Base-by-base conservation (phyloP, 2,797 vertebrate species). In the Ficedula albicollis region DNA sequence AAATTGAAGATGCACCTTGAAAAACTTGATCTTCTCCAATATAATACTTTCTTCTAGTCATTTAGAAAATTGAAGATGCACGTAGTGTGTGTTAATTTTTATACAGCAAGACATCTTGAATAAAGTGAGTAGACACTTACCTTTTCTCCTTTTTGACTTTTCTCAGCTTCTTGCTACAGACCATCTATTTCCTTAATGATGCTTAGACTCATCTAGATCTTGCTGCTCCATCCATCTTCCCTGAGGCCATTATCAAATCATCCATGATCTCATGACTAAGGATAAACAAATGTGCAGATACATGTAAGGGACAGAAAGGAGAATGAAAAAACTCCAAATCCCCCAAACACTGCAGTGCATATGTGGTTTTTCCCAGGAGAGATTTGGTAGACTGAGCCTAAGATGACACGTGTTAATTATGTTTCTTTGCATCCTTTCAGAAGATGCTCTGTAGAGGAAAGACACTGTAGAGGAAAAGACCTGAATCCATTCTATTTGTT, bases 191-290 rank as follows among this genome's bases (percentile, higher is more conserved):
- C 26, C 43, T 82, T 96, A 87, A 90, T 64, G 70, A 70, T 81
- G 22, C 59, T 64, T 52, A 60, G 56, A 41, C 29, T 93, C 25
- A 44, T 88, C 17, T 67, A 36, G 48, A 36, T 81, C 39, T 69
- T 81, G 55, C 44, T 81, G 59, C 55, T 91, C 20, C 43, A 55
- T 69, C 23, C 7, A 0, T 86, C 43, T 93, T 94, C 49, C 79
- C 66, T 0, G 18, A 86, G 79, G 82, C 67, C 52, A 60, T 93
- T 85, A 38, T 78, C 48, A 79, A 75, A 34, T 96, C 87, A 76
- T 84, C 92, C 44, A 3, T 86, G 58, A 91, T 92, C 79, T 89
- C 73, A 69, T 72, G 89, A 84, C 87, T 92, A 72, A 92, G 62
- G 55, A 62, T 83, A 90, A 94, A 91, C 55, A 88, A 95, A 86